Evolutionary conservation across 1,140 invertebrate species (phyloP), one percentile per base, ranked within the genome.

Genomic region (Frieseomelitta varia): DNA sequence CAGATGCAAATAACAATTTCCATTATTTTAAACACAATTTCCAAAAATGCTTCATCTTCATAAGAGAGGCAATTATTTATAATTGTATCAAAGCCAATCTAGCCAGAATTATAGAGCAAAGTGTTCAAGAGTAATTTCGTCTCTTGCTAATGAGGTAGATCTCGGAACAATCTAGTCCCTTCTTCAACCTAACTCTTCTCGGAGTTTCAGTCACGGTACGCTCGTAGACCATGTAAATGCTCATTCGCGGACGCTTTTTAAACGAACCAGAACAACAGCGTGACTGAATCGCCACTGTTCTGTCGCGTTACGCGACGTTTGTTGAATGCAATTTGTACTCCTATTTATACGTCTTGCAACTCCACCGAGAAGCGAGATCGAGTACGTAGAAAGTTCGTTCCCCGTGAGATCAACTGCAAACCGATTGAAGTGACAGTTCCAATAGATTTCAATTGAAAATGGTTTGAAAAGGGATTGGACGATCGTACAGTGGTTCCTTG

Each of bases 281-380:
- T 79, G 77, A 72, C 79, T 80, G 53, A 30, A 56, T 69, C 30
- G 67, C 68, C 34, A 19, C 68, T 72, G 68, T 79, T 79, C 77
- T 79, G 21, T 30, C 12, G 8, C 55, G 63, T 51, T 80, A 72
- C 68, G 55, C 79, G 79, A 80, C 79, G 51, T 80, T 80, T 80
- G 55, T 61, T 56, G 39, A 58, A 56, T 47, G 53, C 34, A 61
- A 80, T 72, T 72, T 72, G n/a, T 77, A 47, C 63, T 47, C 74
- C 74, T 63, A 77, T 77, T 77, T 77, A 77, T 65, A 77, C 30
- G 24, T n/a, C 21, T 4, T 30, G 39, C 27, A 30, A 30, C n/a
- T 63, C 6, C 3, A 27, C 14, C 34, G 21, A 21, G n/a, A 27
- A 17, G 24, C n/a, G 0, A 51, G 30, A 15, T 15, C 2, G 51